Conservation (phyloP, 2,888 invertebrate species). For the Calliscelio sp. region DNA sequence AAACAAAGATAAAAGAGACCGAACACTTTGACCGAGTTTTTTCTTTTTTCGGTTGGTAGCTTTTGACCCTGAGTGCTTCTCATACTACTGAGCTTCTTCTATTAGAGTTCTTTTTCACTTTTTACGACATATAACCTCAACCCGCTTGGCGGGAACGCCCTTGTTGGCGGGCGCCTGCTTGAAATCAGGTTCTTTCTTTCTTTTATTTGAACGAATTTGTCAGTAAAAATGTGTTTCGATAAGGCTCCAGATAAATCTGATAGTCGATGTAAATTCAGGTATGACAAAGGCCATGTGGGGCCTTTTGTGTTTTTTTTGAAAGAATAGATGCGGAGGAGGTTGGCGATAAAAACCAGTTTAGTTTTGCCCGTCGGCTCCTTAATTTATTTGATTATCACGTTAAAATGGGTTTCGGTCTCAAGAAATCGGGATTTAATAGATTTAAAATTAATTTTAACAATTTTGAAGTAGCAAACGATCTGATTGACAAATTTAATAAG, state of each 20-base stretch:
- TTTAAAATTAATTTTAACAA: conserved; percentile 25
- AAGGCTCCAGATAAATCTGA: background rate
- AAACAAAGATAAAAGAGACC: no score
- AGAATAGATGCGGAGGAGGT: background rate
- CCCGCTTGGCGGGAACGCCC: no score
- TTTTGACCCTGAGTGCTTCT: no score
- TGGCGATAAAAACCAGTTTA: conserved; percentile 16
- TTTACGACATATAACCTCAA: no score
- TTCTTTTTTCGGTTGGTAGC: no score
- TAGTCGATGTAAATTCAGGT: background rate
- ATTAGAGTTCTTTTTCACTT: no score
- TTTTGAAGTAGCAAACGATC: background rate
- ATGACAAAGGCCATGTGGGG: background rate
- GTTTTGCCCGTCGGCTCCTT: background rate
- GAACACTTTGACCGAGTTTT: no score
- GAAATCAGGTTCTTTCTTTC: no score
- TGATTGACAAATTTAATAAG: background rate
- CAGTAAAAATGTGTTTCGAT: background rate
- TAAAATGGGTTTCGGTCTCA: background rate
- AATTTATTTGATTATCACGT: background rate
- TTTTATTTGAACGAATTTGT: no score
- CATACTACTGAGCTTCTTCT: no score
- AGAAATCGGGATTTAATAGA: conserved; percentile 9
- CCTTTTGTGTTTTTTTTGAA: conserved; percentile 24
- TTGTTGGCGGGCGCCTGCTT: no score